Base-by-base conservation (phyloP, 2,113 vertebrate species). In the Dissostichus mawsoni region DNA sequence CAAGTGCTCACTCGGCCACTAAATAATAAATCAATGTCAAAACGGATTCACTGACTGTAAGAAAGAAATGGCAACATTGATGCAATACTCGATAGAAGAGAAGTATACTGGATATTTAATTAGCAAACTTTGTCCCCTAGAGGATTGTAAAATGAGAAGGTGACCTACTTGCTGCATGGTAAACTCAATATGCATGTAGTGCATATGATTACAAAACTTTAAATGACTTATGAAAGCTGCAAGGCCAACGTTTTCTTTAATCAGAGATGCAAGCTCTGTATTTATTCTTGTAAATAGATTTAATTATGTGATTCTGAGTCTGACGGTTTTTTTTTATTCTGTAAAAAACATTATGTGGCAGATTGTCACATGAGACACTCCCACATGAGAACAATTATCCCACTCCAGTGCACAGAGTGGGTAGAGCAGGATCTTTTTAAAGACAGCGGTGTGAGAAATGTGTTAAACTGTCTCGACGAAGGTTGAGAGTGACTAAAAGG, bases 1-100 rank as follows among this genome's bases (percentile, higher is more conserved):
- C 4, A 25, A 56, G 44, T 10, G 36, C 29, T 66, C 12, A 36
- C 50, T 70, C 14, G 13, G 29, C 7, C 36, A 47, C 17, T 50
- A 58, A 53, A 65, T 20, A 69, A 71, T 56, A 25, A 20, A 69
- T 59, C 62, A 64, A 0, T 59, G 55, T 63, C 20, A 63, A 36
- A 74, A 29, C 23, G 36, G 47, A 53, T 56, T 36, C 58, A 61
- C 14, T 8, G 58, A 18, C 29, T 56, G 53, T 18, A n/a, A 20
- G 18, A 56, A 20, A 52, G 51, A 55, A n/a, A 10, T 23, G 53
- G 53, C n/a, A 56, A 56, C 58, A 41, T 41, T 41, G 58, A 61
- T 41, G 8, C 36, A 33, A 61, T 36, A 36, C 53, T 20, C 14
- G 9, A 17, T 41, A 61, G 36, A 41, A 61, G 13, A 59, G 16